A percentile compares a stretch with the other conserved stretches of the same genome.
These are phyloP conservation scores for Pachypanchax playfairii DNA, from an alignment of 2,113 vertebrate species.

Conservation along the genomic window DNA sequence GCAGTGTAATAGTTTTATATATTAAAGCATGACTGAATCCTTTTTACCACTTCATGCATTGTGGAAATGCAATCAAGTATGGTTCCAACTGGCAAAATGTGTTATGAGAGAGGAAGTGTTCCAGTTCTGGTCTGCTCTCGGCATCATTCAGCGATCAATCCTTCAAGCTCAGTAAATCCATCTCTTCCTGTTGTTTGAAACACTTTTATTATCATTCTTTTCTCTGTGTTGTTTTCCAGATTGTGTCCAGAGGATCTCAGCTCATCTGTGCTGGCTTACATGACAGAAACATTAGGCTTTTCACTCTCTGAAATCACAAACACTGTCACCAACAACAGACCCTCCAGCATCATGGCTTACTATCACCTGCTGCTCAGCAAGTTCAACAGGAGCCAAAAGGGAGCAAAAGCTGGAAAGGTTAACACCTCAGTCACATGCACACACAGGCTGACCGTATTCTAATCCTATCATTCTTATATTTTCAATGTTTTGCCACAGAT, in stretches of 20 bases:
- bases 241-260: conserved; percentile 79
- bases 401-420: conserved; percentile 73
- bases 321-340: conserved; percentile 80
- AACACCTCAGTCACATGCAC: not conserved
- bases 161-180: not conserved
- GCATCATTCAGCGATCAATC: conserved; percentile 11
- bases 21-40: conserved; percentile 48
- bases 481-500: too few species aligned
- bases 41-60: conserved; percentile 58
- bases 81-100: conserved; percentile 34
- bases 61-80: conserved; percentile 65
- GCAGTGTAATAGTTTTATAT: conserved; percentile 42
- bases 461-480: too few species aligned
- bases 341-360: conserved; percentile 82
- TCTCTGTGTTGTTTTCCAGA: conserved; percentile 56
- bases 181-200: not conserved
- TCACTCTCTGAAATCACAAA: conserved; percentile 78
- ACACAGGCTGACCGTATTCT: too few species aligned
- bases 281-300: conserved; percentile 79
- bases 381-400: conserved; percentile 78
- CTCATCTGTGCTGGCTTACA: conserved; percentile 79
- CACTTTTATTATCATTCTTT: not conserved
- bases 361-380: conserved; percentile 86
- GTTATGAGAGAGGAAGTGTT: conserved; percentile 19
- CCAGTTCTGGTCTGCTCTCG: conserved; percentile 9